Conservation (phyloP, 2,888 invertebrate genomes). For the Monoplex corrugatus region DNA sequence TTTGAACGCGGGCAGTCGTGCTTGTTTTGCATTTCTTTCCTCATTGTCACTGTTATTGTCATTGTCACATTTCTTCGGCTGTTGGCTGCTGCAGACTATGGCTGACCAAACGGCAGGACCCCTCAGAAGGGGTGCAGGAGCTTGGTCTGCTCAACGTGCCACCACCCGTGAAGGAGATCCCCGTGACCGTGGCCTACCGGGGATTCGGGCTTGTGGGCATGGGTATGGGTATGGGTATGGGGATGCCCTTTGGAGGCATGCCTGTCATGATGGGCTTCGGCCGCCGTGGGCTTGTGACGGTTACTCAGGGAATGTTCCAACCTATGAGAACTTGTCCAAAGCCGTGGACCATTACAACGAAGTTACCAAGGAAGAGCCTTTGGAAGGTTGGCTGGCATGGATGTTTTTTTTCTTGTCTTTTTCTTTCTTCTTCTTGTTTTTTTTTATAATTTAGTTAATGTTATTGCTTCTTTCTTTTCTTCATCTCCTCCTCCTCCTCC, state of each 20-base stretch:
- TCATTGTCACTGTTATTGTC: no score
- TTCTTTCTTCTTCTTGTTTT: no score
- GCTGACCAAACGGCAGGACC: slow-evolving; percentile 62
- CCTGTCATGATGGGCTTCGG: slow-evolving; percentile 20
- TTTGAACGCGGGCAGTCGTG: no score
- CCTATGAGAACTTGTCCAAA: slow-evolving; percentile 62
- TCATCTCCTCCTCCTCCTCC: no score
- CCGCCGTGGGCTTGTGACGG: neutral
- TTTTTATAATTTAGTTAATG: no score
- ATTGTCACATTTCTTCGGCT: no score
- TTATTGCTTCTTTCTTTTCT: no score
- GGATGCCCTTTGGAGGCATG: neutral
- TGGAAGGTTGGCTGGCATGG: slow-evolving; percentile 61
- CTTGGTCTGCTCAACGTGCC: slow-evolving; percentile 65
- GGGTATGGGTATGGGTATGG: neutral
- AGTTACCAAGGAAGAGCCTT: slow-evolving; percentile 57
- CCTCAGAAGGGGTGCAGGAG: slow-evolving; percentile 60
- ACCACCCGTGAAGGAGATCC: slow-evolving; percentile 58
- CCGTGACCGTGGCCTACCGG: neutral
- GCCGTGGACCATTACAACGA: slow-evolving; percentile 63
- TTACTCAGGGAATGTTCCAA: slow-evolving; percentile 44
- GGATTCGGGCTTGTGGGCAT: neutral
- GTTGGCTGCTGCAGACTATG: slow-evolving; percentile 64
- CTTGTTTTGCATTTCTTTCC: no score
- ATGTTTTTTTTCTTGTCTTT: neutral